phyloP scores from a whole-genome alignment of 2,797 vertebrate genomes.

The Rhynchonycteris naso region DNA sequence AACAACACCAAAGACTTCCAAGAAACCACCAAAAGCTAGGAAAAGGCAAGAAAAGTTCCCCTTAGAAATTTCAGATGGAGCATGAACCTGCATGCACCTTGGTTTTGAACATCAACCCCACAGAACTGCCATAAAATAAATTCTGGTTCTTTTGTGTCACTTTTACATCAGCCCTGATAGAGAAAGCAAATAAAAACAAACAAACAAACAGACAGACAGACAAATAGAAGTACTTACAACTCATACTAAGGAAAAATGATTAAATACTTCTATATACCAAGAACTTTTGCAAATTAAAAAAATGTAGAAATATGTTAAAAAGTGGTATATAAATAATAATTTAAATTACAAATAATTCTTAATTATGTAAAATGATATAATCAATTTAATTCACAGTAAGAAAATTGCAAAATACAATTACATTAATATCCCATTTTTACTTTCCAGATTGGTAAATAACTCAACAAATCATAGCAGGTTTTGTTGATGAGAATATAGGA shows the following conservation, averaged over 20 bases:
- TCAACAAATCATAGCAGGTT: neutral
- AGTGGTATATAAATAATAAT: neutral
- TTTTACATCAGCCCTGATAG: neutral
- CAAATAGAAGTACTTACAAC: neutral
- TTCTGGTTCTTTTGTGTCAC: neutral
- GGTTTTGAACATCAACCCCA: neutral
- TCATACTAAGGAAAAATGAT: neutral
- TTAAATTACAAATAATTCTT: neutral
- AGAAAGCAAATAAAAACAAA: neutral
- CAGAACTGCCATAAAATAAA: neutral
- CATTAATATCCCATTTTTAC: neutral
- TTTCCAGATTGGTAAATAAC: neutral
- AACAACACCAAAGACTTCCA: neutral
- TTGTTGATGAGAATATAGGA: neutral
- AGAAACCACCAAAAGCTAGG: neutral
- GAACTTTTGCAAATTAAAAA: neutral
- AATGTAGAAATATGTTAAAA: neutral
- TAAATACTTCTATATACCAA: neutral
- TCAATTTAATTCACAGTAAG: neutral
- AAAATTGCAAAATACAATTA: neutral
- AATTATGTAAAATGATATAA: neutral
- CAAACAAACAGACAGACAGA: too few relatives aligned
- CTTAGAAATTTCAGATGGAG: neutral
- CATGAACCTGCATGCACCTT: neutral
- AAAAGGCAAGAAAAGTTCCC: neutral